These are phyloP conservation scores for Dipodomys spectabilis DNA, from an alignment of 2,113 vertebrate species.

Conservation along the genomic window DNA sequence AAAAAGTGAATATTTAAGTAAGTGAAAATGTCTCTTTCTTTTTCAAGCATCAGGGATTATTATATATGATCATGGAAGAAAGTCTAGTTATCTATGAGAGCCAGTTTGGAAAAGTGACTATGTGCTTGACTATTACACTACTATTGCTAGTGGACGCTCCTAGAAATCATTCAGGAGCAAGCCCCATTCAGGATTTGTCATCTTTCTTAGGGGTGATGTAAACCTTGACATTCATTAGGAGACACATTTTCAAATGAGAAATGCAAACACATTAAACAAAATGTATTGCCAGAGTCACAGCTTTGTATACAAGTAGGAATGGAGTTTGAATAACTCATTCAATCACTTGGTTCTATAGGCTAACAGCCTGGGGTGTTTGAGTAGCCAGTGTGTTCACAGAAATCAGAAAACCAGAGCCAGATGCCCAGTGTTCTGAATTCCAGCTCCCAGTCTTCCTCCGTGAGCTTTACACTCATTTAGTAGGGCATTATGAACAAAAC, in stretches of 20 bases:
- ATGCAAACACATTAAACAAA: neutral
- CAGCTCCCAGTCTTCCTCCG: neutral
- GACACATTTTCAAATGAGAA: neutral
- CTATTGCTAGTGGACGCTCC: neutral
- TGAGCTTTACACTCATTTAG: neutral
- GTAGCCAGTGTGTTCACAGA: neutral
- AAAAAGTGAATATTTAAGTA: neutral
- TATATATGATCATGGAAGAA: neutral
- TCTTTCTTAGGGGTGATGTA: conserved; percentile 29
- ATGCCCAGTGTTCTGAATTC: neutral
- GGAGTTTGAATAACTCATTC: neutral
- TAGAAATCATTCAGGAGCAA: conserved; percentile 17
- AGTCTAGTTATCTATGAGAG: neutral
- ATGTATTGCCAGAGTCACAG: neutral
- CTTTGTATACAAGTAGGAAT: neutral
- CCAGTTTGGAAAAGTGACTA: neutral
- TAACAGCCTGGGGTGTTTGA: neutral
- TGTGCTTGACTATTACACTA: neutral
- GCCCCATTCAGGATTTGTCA: neutral
- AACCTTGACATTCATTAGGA: neutral
- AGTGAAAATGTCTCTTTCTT: neutral
- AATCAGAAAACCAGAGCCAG: neutral
- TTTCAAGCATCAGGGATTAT: neutral
- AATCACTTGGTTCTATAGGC: neutral
- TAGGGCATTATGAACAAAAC: neutral